Percentiles rank a stretch among this genome's conserved stretches.
Evolutionary conservation across 2,113 vertebrate species (phyloP).

Genomic region (Grallaria varia): DNA sequence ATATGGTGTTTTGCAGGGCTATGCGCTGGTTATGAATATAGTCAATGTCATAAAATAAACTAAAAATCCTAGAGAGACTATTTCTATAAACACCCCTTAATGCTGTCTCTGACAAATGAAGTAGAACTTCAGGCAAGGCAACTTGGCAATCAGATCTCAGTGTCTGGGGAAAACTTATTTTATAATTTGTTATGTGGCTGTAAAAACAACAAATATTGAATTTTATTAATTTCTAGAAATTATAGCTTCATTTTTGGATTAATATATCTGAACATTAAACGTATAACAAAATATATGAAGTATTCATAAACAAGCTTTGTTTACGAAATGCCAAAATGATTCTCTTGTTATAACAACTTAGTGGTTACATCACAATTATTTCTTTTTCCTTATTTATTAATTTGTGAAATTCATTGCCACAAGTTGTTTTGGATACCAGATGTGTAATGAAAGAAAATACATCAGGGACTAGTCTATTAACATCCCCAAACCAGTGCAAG

Average conservation of each 20-base stretch:
- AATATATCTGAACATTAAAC: not conserved
- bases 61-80: not conserved
- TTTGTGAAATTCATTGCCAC: not conserved
- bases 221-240: not conserved
- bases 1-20: not conserved
- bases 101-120: not conserved
- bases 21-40: not conserved
- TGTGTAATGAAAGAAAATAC: not conserved
- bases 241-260: not conserved
- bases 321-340: not conserved
- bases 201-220: not conserved
- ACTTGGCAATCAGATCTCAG: not conserved
- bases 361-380: not conserved
- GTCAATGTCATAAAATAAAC: not conserved
- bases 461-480: not conserved
- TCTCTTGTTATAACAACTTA: not conserved
- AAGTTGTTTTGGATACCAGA: not conserved
- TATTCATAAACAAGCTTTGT: not conserved
- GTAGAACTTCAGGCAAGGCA: not conserved
- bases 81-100: not conserved
- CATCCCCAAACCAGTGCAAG: not conserved
- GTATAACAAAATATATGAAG: not conserved
- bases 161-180: not conserved
- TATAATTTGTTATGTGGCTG: not conserved
- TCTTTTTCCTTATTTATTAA: not conserved